Conservation (phyloP, 2,888 invertebrate genomes). For the Dynastes grantii region DNA sequence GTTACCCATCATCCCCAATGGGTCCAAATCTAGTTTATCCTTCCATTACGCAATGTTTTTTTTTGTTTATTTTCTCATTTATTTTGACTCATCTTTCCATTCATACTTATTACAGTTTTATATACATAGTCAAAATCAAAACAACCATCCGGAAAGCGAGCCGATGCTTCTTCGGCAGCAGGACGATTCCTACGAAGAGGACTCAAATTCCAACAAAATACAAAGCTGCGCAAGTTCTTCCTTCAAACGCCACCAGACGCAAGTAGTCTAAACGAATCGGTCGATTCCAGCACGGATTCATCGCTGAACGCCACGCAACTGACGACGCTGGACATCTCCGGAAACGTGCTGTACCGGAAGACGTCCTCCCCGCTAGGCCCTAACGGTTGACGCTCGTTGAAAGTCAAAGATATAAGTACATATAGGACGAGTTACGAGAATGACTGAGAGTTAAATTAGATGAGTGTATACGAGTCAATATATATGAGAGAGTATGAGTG, state of each 20-base stretch:
- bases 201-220: constrained; percentile 66
- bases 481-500: not conserved
- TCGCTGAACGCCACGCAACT: constrained; percentile 63
- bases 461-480: constrained; percentile 18
- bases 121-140: constrained; percentile 53
- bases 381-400: constrained; percentile 64
- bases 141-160: constrained; percentile 55
- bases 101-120: constrained; percentile 60
- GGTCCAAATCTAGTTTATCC: not conserved
- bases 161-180: constrained; percentile 47
- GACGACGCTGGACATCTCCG: constrained; percentile 63
- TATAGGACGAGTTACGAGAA: constrained; percentile 10
- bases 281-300: constrained; percentile 55
- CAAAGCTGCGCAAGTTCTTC: constrained; percentile 58
- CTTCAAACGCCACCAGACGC: constrained; percentile 23
- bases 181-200: constrained; percentile 60
- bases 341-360: constrained; percentile 57
- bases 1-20: not conserved
- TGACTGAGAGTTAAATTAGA: constrained; percentile 17
- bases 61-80: not conserved
- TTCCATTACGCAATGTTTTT: not conserved
- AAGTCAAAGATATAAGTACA: too few relatives aligned
- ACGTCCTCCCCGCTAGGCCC: constrained; percentile 66
- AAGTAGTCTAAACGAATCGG: constrained; percentile 20
- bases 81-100: constrained; percentile 18